Evolutionary conservation across 1,140 invertebrate genomes (phyloP).

Genomic region (Gryon sp.): DNA sequence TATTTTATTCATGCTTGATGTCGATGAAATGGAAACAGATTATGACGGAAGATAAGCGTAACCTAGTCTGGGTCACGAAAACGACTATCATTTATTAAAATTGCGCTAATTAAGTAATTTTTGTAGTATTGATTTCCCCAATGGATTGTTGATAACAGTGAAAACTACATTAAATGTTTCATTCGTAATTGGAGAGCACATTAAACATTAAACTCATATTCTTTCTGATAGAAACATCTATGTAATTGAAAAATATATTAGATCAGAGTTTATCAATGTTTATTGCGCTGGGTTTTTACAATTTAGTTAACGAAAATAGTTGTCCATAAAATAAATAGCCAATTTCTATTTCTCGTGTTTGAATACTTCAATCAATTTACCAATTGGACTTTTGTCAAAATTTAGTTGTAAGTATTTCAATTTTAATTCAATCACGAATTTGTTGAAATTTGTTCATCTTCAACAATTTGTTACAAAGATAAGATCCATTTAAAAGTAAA

Average conservation of each 20-base stretch:
- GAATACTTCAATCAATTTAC: conserved; percentile 10
- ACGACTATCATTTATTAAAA: too few relatives aligned
- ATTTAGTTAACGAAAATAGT: conserved; percentile 29
- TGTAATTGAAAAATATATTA: conserved; percentile 15
- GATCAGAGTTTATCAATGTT: conserved; percentile 36
- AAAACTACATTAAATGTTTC: not conserved
- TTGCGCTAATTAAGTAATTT: too few relatives aligned
- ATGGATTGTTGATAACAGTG: not conserved
- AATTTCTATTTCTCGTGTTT: conserved; percentile 13
- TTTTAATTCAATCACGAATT: not conserved
- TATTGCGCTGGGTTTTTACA: conserved; percentile 11
- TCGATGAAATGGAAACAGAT: too few relatives aligned
- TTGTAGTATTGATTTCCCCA: too few relatives aligned
- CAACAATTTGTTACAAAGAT: too few relatives aligned
- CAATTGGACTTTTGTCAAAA: conserved; percentile 2
- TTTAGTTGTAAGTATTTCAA: conserved; percentile 1
- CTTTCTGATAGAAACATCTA: conserved; percentile 7
- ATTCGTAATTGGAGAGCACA: not conserved
- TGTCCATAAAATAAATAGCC: conserved; percentile 34
- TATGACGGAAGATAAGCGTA: too few relatives aligned
- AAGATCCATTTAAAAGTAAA: too few relatives aligned
- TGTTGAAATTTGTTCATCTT: too few relatives aligned
- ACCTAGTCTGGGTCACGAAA: too few relatives aligned
- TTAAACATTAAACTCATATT: conserved; percentile 2
- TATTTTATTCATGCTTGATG: too few relatives aligned